Conservation (phyloP, 1,140 invertebrate species). For the Drosophila jambulina region DNA sequence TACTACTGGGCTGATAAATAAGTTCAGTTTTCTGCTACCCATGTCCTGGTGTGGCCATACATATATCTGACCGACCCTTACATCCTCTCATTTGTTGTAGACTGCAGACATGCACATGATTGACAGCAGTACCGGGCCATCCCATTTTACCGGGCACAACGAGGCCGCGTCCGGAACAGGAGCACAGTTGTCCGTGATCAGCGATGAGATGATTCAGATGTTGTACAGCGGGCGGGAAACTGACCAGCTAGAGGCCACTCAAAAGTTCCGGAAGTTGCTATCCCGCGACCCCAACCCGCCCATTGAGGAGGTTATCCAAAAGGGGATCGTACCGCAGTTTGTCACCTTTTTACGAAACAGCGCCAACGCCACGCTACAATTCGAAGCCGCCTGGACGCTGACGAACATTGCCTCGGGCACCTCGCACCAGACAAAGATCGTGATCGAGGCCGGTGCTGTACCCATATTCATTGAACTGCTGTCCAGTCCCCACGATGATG, state of each 20-base stretch:
- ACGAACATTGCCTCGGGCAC: conserved; percentile 99
- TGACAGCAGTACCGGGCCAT: conserved; percentile 50
- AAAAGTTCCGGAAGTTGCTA: conserved; percentile 97
- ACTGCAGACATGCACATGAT: conserved; percentile 70
- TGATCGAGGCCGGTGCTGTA: conserved; percentile 97
- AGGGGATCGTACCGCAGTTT: conserved; percentile 98
- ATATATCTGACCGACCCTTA: neutral
- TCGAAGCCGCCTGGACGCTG: conserved; percentile 99
- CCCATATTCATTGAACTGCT: conserved; percentile 95
- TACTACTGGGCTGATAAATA: neutral
- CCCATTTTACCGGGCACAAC: neutral
- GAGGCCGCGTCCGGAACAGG: conserved; percentile 17
- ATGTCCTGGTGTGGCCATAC: neutral
- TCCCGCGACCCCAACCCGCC: conserved; percentile 98
- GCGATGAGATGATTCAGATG: conserved; percentile 92
- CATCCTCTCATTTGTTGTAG: conserved; percentile 6
- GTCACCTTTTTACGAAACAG: conserved; percentile 96
- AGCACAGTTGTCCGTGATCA: conserved; percentile 86
- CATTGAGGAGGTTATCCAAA: conserved; percentile 99
- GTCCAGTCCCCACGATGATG: conserved; percentile 94
- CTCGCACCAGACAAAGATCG: conserved; percentile 95
- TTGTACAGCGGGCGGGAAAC: conserved; percentile 93
- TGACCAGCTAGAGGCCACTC: conserved; percentile 95
- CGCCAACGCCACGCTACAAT: conserved; percentile 93
- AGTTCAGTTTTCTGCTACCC: too few species aligned